A percentile compares a stretch with the other conserved stretches of the same genome.
Evolutionary conservation across 2,113 vertebrate species (phyloP).

Genomic region (Anolis carolinensis): DNA sequence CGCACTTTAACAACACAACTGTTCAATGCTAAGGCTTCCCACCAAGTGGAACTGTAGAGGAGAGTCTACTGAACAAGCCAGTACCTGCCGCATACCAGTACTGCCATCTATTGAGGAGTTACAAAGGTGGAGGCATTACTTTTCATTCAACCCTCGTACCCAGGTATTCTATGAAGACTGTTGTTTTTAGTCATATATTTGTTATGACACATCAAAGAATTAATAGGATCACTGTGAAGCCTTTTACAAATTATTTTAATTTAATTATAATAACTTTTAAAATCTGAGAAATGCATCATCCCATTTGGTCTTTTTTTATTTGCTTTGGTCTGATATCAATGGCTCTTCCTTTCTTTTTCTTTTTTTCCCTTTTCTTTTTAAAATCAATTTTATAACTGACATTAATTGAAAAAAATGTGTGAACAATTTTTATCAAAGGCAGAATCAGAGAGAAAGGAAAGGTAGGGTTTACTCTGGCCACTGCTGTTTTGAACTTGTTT

Average conservation of each 20-base stretch:
- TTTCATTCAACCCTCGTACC: too few relatives aligned
- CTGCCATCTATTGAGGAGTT: too few relatives aligned
- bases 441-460: slow-evolving; percentile 43
- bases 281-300: neutral
- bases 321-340: slow-evolving; percentile 59
- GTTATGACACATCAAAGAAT: slow-evolving; percentile 27
- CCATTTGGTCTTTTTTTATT: too few relatives aligned
- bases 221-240: slow-evolving; percentile 53
- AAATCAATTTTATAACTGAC: neutral
- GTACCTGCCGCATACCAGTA: too few relatives aligned
- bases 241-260: slow-evolving; percentile 60
- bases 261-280: slow-evolving; percentile 41
- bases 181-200: neutral
- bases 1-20: too few relatives aligned
- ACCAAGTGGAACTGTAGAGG: too few relatives aligned
- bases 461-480: slow-evolving; percentile 36
- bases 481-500: slow-evolving; percentile 17
- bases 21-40: too few relatives aligned
- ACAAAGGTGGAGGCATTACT: too few relatives aligned
- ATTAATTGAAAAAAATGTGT: slow-evolving; percentile 57
- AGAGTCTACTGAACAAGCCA: too few relatives aligned
- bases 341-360: neutral
- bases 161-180: neutral
- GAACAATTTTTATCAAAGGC: slow-evolving; percentile 52
- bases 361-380: neutral